Percentiles rank a stretch among this genome's conserved stretches.
Conservation (phyloP, 2,797 vertebrate genomes). For the Enteromius argenteus region DNA sequence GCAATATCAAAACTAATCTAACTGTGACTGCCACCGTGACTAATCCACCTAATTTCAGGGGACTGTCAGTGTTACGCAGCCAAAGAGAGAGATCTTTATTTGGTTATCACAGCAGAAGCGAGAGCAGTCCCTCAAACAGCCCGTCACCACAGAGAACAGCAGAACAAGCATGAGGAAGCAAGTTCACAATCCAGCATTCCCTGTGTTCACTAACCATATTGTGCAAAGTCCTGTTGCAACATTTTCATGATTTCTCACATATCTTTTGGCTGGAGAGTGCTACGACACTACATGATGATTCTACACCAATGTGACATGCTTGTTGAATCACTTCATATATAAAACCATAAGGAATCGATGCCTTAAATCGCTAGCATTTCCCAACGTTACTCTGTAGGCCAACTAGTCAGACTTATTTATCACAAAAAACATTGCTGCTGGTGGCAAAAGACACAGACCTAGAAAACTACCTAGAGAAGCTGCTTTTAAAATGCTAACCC, state of each 20-base stretch:
- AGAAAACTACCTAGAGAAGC: not conserved
- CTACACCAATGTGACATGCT: not conserved
- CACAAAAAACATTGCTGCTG: not conserved
- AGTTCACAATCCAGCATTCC: slow-evolving; percentile 20
- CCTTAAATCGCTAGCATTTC: not conserved
- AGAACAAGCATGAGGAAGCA: slow-evolving; percentile 53
- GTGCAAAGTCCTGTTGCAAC: not conserved
- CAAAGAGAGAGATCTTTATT: slow-evolving; percentile 20
- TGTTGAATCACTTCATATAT: not conserved
- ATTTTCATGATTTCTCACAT: not conserved
- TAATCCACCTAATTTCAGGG: slow-evolving; percentile 7
- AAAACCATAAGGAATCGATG: no score
- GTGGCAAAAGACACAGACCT: not conserved
- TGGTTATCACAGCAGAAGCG: slow-evolving; percentile 76
- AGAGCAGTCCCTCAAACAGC: slow-evolving; percentile 52
- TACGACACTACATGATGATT: not conserved
- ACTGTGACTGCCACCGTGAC: slow-evolving; percentile 30
- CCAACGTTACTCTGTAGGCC: not conserved
- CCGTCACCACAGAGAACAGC: slow-evolving; percentile 44
- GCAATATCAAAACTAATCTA: slow-evolving; percentile 48
- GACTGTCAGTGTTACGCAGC: slow-evolving; percentile 19
- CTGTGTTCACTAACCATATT: not conserved
- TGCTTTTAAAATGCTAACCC: not conserved
- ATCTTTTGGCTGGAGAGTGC: not conserved
- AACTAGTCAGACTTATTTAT: not conserved